Base-by-base conservation (phyloP, 2,888 invertebrate species). In the Synanthedon vespiformis region DNA sequence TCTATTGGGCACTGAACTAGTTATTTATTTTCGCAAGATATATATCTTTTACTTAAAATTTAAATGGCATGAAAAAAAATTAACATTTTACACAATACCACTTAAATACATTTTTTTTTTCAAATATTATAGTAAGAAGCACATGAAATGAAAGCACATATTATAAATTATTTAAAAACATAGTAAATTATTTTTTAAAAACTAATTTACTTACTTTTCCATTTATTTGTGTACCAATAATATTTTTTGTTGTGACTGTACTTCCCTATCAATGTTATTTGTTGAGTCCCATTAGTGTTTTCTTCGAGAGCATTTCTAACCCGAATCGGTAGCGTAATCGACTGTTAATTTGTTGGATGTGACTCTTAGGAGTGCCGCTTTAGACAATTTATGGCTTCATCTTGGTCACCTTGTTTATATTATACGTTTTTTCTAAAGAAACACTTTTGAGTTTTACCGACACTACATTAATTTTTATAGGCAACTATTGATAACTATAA, bases 311-410 rank as follows among this genome's bases (percentile, higher is more conserved):
- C 68, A 72, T 72, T 76, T 72, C 69, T 71, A 71, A 74, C 71
- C 74, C 68, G 68, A 81, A 84, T 84, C 86, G 70, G 87, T 85
- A 87, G 87, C 86, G 77, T 83, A 85, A 86, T 86, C 80, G 78
- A 55, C 75, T 70, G 83, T 86, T 86, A 86, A 87, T 86, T 87
- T 87, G 87, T 87, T 84, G 82, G 69, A 78, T 70, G 67, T 65
- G 71, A 72, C 70, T 69, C 72, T 68, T 34, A 79, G 83, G 81
- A 78, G 82, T 65, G 77, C 86, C 86, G 85, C 82, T 68, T 61
- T 58, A 55, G 57, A 65, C 63, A 75, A 86, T 87, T 87, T 86
- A 87, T 86, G 67, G 76, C 86, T 87, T 84, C 74, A 86, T 86
- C 72, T 74, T 68, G 65, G 69, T 74, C 72, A 70, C 72, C 73